Base-by-base conservation (phyloP, 2,888 invertebrate genomes). In the Barypeithes pellucidus region DNA sequence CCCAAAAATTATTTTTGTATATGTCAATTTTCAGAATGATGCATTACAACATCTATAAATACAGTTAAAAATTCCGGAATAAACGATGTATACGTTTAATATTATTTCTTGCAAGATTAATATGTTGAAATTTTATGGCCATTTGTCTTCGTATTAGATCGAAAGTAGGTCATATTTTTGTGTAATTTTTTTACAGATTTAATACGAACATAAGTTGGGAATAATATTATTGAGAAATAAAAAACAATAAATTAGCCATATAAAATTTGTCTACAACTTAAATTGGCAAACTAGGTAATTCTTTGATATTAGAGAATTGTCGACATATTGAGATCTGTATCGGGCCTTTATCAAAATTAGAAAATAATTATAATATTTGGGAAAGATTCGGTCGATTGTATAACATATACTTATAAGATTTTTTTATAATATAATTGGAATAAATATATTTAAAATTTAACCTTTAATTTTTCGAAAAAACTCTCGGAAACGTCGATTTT, bases 161-260 rank as follows among this genome's bases (percentile, higher is more conserved):
- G 41, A 60, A 68, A 61, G 68, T 61, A 36, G 68, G 68, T 60
- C 39, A 68, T 60, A 61, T 47, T 68, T 67, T 67, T 60, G 45
- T 45, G 47, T 8, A 54, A 22, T n/a, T 29, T 54, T 24, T 59
- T 12, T 36, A 54, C 20, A n/a, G 12, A 39, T 39, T 59, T 59
- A 11, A 36, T 14, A 20, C 14, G 5, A 36, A 8, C 3, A 59
- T 16, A 16, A 43, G 14, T 43, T 43, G 12, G 2, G 5, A n/a
- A 39, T 7, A 3, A 16, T n/a, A 52, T 12, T 52, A 52, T 65
- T 50, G 18, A 12, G 60, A 16, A 60, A 39, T 20, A 29, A 29
- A 29, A 29, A 29, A 29, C 9, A 4, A 5, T 29, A 24, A 52
- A 52, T 43, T 14, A 41, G 7, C 12, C 2, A 39, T 39, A 3